Conservation (phyloP, 2,888 invertebrate genomes). For the Apodemia zela region DNA sequence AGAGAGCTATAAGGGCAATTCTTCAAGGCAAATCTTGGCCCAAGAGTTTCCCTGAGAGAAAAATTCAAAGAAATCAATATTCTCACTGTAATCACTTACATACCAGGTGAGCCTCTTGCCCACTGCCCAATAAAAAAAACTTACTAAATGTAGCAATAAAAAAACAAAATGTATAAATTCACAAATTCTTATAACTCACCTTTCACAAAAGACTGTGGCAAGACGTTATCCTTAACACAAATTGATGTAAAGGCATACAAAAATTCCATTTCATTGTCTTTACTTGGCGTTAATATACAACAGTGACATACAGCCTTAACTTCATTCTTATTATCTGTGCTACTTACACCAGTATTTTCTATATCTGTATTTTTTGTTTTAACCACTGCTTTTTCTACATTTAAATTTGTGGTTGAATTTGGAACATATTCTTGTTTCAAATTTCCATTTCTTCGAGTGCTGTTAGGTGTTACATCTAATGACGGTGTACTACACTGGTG, state of each 20-base stretch:
- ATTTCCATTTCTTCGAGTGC: neutral
- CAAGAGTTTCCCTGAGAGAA: no score
- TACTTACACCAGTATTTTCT: conserved; percentile 20
- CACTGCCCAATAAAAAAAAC: no score
- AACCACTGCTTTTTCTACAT: conserved; percentile 12
- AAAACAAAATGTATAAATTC: no score
- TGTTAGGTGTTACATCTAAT: conserved; percentile 19
- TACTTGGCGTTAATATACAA: conserved; percentile 38
- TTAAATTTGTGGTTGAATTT: conserved; percentile 22
- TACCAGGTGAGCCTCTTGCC: no score
- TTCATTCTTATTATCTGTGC: conserved; percentile 23
- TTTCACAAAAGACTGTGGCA: conserved; percentile 61
- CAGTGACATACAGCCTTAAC: conserved; percentile 42
- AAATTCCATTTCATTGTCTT: conserved; percentile 49
- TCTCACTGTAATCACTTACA: no score
- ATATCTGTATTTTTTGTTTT: conserved; percentile 18
- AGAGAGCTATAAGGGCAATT: no score
- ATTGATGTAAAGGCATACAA: conserved; percentile 65
- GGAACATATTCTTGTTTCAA: conserved; percentile 22
- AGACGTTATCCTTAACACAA: conserved; percentile 59
- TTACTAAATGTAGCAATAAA: no score
- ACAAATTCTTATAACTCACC: conserved; percentile 41
- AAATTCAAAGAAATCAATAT: no score
- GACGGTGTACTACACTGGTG: conserved; percentile 44
- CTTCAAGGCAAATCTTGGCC: no score